Evolutionary conservation across 2,113 vertebrate species (phyloP), one percentile per base, ranked within the genome.

Genomic region (Heloderma charlesbogerti): DNA sequence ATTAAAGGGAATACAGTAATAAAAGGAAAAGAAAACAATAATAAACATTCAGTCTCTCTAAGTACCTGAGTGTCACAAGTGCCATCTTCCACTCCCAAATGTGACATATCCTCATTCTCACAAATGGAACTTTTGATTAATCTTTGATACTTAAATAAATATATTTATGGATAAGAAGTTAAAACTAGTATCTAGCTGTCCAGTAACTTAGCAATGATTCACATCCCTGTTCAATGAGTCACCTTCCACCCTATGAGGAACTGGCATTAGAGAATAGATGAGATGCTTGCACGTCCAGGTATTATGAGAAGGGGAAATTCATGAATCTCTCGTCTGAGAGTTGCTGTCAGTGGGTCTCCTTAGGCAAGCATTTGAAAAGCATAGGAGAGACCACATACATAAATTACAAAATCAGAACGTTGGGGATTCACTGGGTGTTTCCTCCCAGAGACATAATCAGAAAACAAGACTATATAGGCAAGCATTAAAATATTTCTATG

Each of bases 321-420:
- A 40, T 69, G 63, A 27, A 81, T 71, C 34, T 37, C 6, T 18
- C 67, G 45, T 63, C 66, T 81, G 66, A 71, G 63, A 31, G 12
- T 81, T 88, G 25, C 45, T 45, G 45, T 54, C 40, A 12, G 4
- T 71, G n/a, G 43, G 48, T 89, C 66, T 57, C 66, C 29, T 40
- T 81, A 82, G 66, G 12, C 54, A 89, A 82, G 40, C n/a, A 57
- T 31, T 89, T 60, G 10, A 51, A 60, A 89, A 72, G 31, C 69
- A 74, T n/a, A 57, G 31, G n/a, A 74, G 45, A 84, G 34, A 89
- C 13, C 20, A 5, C 54, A 66, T 31, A 89, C 67, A 60, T 74
- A 57, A 88, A 89, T 74, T 83, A 57, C 51, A 83, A 80, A 82
- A 81, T 82, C 72, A 83, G 67, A 83, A 89, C 20, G n/a, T 69